Percentiles rank a stretch among this genome's conserved stretches.
These are phyloP conservation scores for Amphipoea lucens DNA, from an alignment of 2,888 invertebrate species.

Conservation along the genomic window DNA sequence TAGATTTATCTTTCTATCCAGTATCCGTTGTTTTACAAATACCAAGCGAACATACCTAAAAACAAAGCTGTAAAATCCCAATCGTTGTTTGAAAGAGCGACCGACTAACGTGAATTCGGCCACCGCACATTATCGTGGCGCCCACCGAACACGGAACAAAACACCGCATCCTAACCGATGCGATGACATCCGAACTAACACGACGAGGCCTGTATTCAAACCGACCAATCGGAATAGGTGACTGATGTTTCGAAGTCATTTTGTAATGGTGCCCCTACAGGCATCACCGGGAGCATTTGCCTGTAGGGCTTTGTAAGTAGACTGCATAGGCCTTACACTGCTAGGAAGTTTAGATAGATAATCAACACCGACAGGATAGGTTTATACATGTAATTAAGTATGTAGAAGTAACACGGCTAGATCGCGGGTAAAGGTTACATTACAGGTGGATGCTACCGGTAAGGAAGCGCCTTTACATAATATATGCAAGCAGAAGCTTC, in stretches of 20 bases:
- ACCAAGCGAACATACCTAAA: constrained; percentile 13
- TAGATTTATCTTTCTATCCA: background rate
- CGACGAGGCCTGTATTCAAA: constrained; percentile 18
- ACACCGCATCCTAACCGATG: constrained; percentile 26
- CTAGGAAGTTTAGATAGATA: background rate
- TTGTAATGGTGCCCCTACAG: background rate
- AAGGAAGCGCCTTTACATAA: background rate
- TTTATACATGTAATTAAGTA: background rate
- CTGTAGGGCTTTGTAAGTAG: background rate
- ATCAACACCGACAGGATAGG: background rate
- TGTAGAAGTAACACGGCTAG: background rate
- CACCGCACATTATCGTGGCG: constrained; percentile 37
- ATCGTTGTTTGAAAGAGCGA: constrained; percentile 26
- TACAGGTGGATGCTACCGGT: background rate
- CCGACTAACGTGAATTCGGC: constrained; percentile 12
- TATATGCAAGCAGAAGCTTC: background rate
- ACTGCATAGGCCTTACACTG: background rate
- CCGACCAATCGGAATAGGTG: constrained; percentile 7
- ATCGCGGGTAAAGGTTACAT: background rate
- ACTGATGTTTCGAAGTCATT: constrained; percentile 13
- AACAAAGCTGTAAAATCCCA: constrained; percentile 23
- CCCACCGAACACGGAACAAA: constrained; percentile 13
- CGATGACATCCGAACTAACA: constrained; percentile 47
- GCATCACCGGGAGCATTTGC: too few species aligned
- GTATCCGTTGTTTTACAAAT: background rate